Base-by-base conservation (phyloP, 2,797 vertebrate species). In the Podarcis siculus region DNA sequence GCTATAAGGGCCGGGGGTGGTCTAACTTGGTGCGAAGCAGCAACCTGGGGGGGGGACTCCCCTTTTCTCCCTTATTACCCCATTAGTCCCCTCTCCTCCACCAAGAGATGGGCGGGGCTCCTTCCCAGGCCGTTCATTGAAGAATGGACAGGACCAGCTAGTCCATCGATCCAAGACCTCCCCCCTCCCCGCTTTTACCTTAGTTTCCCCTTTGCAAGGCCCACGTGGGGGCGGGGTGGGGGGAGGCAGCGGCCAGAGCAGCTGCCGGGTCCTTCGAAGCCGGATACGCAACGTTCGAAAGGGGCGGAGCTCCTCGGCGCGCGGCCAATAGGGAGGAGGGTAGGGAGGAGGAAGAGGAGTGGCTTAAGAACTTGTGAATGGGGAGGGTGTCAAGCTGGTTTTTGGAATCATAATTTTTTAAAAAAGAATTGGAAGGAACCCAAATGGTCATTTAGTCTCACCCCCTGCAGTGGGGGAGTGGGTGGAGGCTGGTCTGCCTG, bases 261-360 rank as follows among this genome's bases (percentile, higher is more conserved):
- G 0, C 4, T 1, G 4, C 45, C 42, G 79, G 25, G 23, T 1
- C 23, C 1, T 27, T 0, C 25, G 7, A 32, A 2, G 23, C 9
- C 77, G 64, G 42, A 25, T 42, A 21, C 77, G 25, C 49, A 45
- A n/a, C 55, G 30, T 7, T 76, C 35, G 32, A 45, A 87, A 58
- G n/a, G 77, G 85, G 86, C 73, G 87, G 55, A 7, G 85, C 4
- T 4, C 6, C 17, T 45, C 2, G 23, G 69, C 45, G 30, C 12
- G n/a, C 8, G 30, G 84, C 94, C 95, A 94, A 94, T 95, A 73
- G 25, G 5, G 32, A 27, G 13, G n/a, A 7, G 42, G 73, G 64
- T 79, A 7, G 69, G 32, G 72, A 3, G 88, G 73, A 61, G 37
- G 66, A 49, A 72, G 30, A 1, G 39, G 4, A 9, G 3, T n/a